These are phyloP conservation scores for Silurus asotus DNA, from an alignment of 2,113 vertebrate species.

Conservation along the genomic window DNA sequence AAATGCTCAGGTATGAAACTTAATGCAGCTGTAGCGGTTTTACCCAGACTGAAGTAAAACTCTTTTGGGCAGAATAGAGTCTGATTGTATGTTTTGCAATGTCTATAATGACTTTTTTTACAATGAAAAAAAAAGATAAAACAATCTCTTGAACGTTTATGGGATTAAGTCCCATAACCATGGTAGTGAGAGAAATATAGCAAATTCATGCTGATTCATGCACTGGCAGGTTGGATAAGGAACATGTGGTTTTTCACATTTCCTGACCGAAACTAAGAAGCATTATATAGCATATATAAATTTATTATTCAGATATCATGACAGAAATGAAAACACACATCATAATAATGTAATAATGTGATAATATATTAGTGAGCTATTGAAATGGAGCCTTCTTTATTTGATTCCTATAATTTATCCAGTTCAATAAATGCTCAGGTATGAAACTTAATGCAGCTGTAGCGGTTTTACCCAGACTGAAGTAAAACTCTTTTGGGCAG, in stretches of 20 bases:
- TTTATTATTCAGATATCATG: neutral
- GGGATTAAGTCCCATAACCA: neutral
- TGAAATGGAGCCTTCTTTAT: too few relatives aligned
- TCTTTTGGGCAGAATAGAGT: too few relatives aligned
- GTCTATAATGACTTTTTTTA: neutral
- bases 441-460: neutral
- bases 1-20: too few relatives aligned
- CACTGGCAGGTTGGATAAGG: neutral
- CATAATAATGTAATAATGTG: neutral
- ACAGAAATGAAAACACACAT: neutral
- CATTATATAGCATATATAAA: neutral
- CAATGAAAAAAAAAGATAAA: neutral
- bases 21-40: too few relatives aligned
- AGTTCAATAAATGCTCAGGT: neutral
- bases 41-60: too few relatives aligned
- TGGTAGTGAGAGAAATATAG: neutral
- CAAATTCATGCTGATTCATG: slow-evolving; percentile 13
- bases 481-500: neutral
- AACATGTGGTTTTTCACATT: slow-evolving; percentile 7
- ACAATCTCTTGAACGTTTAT: neutral
- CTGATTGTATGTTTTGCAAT: neutral
- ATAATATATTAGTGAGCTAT: neutral
- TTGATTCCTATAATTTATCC: neutral
- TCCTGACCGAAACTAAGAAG: slow-evolving; percentile 1
- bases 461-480: neutral